Conservation (phyloP, 2,113 vertebrate species). For the Vidua chalybeata region DNA sequence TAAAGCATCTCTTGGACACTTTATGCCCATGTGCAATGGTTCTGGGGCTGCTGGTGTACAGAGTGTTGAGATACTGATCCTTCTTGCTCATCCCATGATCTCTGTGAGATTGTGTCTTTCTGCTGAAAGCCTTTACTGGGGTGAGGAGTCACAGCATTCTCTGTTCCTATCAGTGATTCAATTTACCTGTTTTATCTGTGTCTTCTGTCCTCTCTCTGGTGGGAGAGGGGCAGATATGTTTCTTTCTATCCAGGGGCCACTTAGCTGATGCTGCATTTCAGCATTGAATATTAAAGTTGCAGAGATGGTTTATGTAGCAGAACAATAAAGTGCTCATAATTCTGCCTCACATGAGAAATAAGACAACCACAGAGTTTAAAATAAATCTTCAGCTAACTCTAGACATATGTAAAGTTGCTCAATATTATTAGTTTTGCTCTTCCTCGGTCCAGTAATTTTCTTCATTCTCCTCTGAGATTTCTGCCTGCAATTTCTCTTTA, state of each 20-base stretch:
- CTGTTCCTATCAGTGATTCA: neutral
- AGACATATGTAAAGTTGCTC: neutral
- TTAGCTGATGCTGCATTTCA: neutral
- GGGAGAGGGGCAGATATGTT: neutral
- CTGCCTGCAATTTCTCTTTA: neutral
- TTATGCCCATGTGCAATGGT: neutral
- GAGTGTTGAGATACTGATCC: neutral
- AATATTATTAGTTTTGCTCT: neutral
- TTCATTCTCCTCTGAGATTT: neutral
- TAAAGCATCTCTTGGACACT: neutral
- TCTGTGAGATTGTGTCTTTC: neutral
- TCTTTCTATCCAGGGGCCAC: neutral
- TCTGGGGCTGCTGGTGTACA: neutral
- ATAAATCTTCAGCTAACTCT: neutral
- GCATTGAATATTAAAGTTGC: neutral
- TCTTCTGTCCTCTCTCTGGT: neutral
- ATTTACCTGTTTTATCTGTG: neutral
- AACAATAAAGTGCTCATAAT: constrained; percentile 16
- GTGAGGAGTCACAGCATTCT: neutral
- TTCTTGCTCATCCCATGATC: neutral
- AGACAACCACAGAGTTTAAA: neutral
- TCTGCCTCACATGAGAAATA: neutral
- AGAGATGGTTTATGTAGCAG: neutral
- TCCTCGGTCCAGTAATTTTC: neutral
- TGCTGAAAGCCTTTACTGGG: neutral